Base-by-base conservation (phyloP, 2,888 invertebrate genomes). In the Drosophila pseudotakahashii region DNA sequence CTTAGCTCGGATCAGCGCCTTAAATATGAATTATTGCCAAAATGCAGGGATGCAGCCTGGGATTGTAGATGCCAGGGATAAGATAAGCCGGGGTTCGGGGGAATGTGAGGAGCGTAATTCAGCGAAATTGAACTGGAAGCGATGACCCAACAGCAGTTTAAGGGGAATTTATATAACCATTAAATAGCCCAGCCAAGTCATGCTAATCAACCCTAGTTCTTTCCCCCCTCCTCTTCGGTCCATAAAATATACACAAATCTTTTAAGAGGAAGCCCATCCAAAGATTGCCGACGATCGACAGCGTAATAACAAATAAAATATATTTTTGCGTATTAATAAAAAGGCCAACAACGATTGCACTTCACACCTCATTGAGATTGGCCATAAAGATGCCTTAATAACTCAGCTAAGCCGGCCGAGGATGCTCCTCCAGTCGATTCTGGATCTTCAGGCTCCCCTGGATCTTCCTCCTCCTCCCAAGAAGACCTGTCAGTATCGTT, bases 341-440 rank as follows among this genome's bases (percentile, higher is more conserved):
- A 84, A 78, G 66, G 58, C 59, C 81, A 75, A 73, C 66, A 87
- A 81, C 89, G 89, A 88, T 87, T 89, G 89, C 89, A 89, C 87
- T 90, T 90, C 89, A 90, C 89, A 90, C 89, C 90, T 90, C 90
- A 90, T 89, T 90, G 90, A 89, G 90, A 90, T 89, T 83, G 85
- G 81, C 88, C 79, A 90, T 90, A 89, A 90, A 90, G 90, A 88
- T 89, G 89, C 89, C 89, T 90, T 90, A 89, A 90, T 89, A 90
- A 90, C 89, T 90, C 89, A 90, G 87, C 88, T 88, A 84, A 87
- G 89, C 81, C 75, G 79, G 62, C 63, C 66, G 53, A 61, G 61
- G 61, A 55, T 68, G 54, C 34, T 32, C 37, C 53, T 42, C 36
- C 52, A 11, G 10, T 30, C 30, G 30, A 9, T 9, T 30, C 47